Percentiles rank a stretch among this genome's conserved stretches.
These are phyloP conservation scores for Pogoniulus pusillus DNA, from an alignment of 2,797 vertebrate genomes.

Conservation along the genomic window DNA sequence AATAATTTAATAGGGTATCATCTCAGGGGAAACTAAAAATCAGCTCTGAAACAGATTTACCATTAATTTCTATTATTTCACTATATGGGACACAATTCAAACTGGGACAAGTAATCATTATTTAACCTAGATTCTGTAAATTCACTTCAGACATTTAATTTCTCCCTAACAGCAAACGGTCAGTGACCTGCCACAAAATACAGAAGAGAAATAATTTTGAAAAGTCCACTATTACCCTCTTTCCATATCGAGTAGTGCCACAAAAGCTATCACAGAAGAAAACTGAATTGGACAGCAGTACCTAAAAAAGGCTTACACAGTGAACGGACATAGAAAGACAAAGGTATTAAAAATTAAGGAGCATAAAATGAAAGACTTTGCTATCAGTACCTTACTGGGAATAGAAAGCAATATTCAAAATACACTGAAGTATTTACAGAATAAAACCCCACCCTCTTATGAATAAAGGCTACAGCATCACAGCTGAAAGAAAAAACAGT, in stretches of 20 bases:
- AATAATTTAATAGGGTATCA: slow-evolving; percentile 36
- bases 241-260: slow-evolving; percentile 4
- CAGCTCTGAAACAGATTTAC: slow-evolving; percentile 45
- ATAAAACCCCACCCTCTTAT: not conserved
- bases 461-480: not conserved
- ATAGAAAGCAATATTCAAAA: not conserved
- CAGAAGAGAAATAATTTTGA: slow-evolving; percentile 34
- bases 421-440: not conserved
- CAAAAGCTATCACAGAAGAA: slow-evolving; percentile 9
- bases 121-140: slow-evolving; percentile 72
- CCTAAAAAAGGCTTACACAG: not conserved
- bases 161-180: slow-evolving; percentile 40
- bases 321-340: not conserved
- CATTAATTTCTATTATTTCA: slow-evolving; percentile 69
- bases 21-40: slow-evolving; percentile 61
- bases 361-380: not conserved
- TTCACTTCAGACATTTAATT: slow-evolving; percentile 60
- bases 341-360: not conserved
- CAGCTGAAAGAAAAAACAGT: not conserved
- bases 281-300: slow-evolving; percentile 40
- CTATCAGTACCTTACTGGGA: not conserved
- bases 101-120: slow-evolving; percentile 69
- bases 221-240: slow-evolving; percentile 18
- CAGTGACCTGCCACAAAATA: slow-evolving; percentile 48
- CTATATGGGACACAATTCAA: slow-evolving; percentile 68